phyloP scores from a whole-genome alignment of 2,888 invertebrate species.

The Cosmia trapezina region DNA sequence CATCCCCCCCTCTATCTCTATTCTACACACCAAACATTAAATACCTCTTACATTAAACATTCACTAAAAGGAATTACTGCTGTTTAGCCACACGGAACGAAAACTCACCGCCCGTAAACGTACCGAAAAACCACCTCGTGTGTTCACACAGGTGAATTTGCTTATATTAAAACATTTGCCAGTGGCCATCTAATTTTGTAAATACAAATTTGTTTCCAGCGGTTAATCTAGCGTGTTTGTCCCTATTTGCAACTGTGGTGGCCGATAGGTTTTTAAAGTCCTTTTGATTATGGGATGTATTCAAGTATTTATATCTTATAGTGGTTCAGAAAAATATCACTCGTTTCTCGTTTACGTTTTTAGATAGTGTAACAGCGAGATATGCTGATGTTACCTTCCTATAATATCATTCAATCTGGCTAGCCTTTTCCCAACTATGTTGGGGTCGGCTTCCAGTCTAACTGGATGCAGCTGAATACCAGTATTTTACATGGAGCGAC shows the following conservation, averaged over 20 bases:
- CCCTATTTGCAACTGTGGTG: neutral
- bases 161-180: slow-evolving; percentile 63
- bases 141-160: slow-evolving; percentile 62
- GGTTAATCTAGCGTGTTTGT: slow-evolving; percentile 22
- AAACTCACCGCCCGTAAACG: slow-evolving; percentile 31
- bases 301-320: neutral
- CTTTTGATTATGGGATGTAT: slow-evolving; percentile 15
- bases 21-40: slow-evolving; percentile 12
- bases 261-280: neutral
- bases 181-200: slow-evolving; percentile 51
- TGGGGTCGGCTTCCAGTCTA: too few species aligned
- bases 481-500: too few species aligned
- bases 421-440: too few species aligned
- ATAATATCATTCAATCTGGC: too few species aligned
- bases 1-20: too few species aligned
- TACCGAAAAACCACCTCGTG: slow-evolving; percentile 54
- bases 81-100: slow-evolving; percentile 62
- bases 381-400: neutral
- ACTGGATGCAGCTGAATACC: too few species aligned
- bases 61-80: slow-evolving; percentile 55
- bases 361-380: neutral
- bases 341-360: too few species aligned
- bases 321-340: neutral
- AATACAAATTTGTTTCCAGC: slow-evolving; percentile 50
- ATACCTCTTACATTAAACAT: slow-evolving; percentile 47